Conservation (phyloP, 2,113 vertebrate species). For the Chaetodon trifascialis region DNA sequence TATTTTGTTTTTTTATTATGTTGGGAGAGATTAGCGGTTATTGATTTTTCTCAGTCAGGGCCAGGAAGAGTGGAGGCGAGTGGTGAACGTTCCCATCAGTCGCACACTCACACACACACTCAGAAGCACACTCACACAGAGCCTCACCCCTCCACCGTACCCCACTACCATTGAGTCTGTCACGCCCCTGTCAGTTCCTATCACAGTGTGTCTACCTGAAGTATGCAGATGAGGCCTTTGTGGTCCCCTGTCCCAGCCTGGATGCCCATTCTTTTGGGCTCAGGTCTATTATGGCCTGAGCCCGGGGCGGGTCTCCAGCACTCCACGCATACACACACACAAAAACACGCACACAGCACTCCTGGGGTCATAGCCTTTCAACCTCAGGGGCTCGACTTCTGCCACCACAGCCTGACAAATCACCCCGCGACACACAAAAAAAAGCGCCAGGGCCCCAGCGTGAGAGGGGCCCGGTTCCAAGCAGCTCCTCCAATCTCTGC, state of each 20-base stretch:
- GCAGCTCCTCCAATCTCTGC: slow-evolving; percentile 64
- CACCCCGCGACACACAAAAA: slow-evolving; percentile 92
- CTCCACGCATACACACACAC: slow-evolving; percentile 48
- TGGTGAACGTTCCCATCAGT: slow-evolving; percentile 88
- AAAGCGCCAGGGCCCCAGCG: slow-evolving; percentile 89
- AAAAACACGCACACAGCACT: slow-evolving; percentile 83
- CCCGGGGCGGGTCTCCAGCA: slow-evolving; percentile 83
- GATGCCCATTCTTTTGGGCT: slow-evolving; percentile 87
- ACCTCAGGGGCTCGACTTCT: slow-evolving; percentile 99
- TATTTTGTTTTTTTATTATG: slow-evolving; percentile 92
- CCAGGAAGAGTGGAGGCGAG: slow-evolving; percentile 80
- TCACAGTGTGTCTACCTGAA: slow-evolving; percentile 99
- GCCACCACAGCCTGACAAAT: slow-evolving; percentile 98
- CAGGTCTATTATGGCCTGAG: slow-evolving; percentile 91
- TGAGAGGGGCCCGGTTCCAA: slow-evolving; percentile 84
- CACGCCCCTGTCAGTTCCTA: slow-evolving; percentile 97
- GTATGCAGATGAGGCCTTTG: slow-evolving; percentile 94
- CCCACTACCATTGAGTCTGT: slow-evolving; percentile 91
- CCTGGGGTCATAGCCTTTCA: slow-evolving; percentile 99
- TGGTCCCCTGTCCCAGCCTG: slow-evolving; percentile 85
- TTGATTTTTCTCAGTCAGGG: slow-evolving; percentile 92
- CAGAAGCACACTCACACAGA: slow-evolving; percentile 54
- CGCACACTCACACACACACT: slow-evolving; percentile 50
- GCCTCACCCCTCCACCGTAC: slow-evolving; percentile 71
- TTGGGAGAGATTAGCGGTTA: slow-evolving; percentile 93